Percentiles rank a stretch among this genome's conserved stretches.
Conservation (phyloP, 2,113 vertebrate genomes). For the Choloepus hoffmanni region DNA sequence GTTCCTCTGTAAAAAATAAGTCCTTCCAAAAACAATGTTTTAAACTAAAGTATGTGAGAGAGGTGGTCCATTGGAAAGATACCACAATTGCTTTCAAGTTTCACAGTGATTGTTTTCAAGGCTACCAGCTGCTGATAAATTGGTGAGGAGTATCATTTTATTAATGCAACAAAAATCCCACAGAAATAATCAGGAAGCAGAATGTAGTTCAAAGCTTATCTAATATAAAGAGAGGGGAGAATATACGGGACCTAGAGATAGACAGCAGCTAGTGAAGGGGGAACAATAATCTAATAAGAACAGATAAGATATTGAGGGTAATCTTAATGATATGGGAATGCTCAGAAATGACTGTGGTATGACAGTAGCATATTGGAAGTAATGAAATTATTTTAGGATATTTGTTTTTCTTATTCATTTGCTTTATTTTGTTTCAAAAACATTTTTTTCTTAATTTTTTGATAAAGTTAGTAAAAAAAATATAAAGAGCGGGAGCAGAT, state of each 20-base stretch:
- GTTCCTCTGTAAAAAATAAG: not conserved
- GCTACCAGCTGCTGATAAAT: not conserved
- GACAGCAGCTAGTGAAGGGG: no score
- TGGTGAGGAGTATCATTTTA: not conserved
- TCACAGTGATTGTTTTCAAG: not conserved
- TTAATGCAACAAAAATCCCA: not conserved
- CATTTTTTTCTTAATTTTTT: no score
- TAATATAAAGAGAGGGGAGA: not conserved
- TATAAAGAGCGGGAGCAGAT: not conserved
- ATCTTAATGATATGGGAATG: no score
- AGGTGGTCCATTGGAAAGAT: not conserved
- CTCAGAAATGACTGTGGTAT: no score
- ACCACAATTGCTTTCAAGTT: not conserved
- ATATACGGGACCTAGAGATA: no score
- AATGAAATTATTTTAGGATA: no score
- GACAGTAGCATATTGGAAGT: no score
- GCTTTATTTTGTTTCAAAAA: no score
- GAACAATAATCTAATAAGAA: no score
- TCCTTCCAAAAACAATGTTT: not conserved
- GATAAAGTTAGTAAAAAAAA: not conserved
- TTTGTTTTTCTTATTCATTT: no score
- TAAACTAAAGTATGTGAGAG: not conserved
- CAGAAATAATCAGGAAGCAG: not conserved
- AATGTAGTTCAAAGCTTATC: not conserved
- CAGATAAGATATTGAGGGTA: no score